phyloP scores from a whole-genome alignment of 2,888 invertebrate genomes.

The Rhagium mordax region DNA sequence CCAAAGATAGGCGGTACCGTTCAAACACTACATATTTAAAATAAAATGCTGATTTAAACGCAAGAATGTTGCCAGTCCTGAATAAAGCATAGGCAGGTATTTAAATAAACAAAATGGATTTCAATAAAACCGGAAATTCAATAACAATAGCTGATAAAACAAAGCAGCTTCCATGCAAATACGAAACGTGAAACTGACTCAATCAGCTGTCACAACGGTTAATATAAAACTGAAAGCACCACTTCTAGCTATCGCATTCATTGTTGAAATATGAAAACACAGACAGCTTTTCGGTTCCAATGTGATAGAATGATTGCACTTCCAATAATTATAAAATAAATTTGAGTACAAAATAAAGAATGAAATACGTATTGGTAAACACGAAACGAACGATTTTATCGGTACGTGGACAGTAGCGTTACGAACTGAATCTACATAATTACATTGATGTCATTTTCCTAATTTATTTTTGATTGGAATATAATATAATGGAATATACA shows the following conservation, averaged over 20 bases:
- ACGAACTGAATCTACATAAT: not conserved
- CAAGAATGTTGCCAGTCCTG: not conserved
- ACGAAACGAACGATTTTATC: not conserved
- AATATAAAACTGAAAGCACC: conserved; percentile 11
- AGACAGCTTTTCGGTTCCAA: not conserved
- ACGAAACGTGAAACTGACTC: conserved; percentile 15
- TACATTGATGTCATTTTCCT: too few species aligned
- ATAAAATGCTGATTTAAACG: too few species aligned
- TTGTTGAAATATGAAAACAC: not conserved
- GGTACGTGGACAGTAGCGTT: not conserved
- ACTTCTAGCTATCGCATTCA: not conserved
- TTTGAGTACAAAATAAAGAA: not conserved
- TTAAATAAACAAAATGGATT: not conserved
- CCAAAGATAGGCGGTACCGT: too few species aligned
- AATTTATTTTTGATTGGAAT: too few species aligned
- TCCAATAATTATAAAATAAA: conserved; percentile 8
- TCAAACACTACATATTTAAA: too few species aligned
- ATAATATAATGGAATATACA: too few species aligned
- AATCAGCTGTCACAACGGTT: conserved; percentile 18
- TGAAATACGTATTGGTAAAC: not conserved
- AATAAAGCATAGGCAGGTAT: not conserved
- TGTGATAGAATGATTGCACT: not conserved
- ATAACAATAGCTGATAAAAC: conserved; percentile 14
- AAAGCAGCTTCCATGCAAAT: conserved; percentile 8
- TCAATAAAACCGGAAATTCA: not conserved